Evolutionary conservation across 1,140 invertebrate species (phyloP).

Genomic region (Physella acuta): DNA sequence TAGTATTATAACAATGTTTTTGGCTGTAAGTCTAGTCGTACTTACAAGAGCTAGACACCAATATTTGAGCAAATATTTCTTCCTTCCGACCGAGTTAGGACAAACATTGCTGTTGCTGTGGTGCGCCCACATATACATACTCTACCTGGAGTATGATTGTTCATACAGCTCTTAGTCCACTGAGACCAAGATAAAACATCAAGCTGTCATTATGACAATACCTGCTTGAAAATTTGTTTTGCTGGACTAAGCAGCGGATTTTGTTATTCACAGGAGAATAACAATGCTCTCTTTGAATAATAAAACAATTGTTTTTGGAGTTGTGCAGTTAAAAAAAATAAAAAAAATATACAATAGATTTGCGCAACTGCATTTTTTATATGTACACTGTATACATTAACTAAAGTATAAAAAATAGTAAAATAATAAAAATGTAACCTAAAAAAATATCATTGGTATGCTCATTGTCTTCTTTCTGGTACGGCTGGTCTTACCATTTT

Average conservation of each 20-base stretch:
- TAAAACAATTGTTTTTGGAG: neutral
- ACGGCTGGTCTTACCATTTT: neutral
- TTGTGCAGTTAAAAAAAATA: neutral
- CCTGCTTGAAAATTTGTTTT: neutral
- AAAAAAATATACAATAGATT: neutral
- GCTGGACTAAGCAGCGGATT: neutral
- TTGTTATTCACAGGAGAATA: slow-evolving; percentile 1
- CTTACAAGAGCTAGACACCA: neutral
- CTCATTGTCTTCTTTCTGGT: neutral
- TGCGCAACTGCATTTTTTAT: too few relatives aligned
- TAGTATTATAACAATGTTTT: neutral
- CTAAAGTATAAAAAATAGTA: too few relatives aligned
- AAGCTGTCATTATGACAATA: neutral
- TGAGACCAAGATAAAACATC: neutral
- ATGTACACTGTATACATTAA: too few relatives aligned
- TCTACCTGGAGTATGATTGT: neutral
- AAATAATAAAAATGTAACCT: neutral
- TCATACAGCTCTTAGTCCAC: neutral
- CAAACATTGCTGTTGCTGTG: neutral
- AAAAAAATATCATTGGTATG: neutral
- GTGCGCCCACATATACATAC: neutral
- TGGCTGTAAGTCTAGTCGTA: neutral
- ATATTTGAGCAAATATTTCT: too few relatives aligned
- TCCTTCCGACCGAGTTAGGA: neutral
- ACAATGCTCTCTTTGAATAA: neutral